Evolutionary conservation across 2,888 invertebrate species (phyloP).

Genomic region (Drosophila longiperda): DNA sequence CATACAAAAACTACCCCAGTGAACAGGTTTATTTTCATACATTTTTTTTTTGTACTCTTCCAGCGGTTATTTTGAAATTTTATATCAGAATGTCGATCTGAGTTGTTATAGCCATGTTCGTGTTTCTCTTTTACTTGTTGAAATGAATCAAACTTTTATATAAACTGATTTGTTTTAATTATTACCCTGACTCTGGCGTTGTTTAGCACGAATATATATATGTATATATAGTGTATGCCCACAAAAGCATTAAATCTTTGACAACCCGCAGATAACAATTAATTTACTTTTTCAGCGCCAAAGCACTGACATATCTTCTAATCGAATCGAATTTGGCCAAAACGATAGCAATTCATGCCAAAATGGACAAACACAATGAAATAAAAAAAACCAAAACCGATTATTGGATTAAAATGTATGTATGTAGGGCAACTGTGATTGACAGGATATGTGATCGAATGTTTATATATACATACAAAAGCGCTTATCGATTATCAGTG

Average conservation of each 20-base stretch:
- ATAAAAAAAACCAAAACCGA: background rate
- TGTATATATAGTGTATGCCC: too few species aligned
- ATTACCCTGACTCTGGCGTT: background rate
- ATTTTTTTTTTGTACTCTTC: background rate
- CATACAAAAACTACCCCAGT: background rate
- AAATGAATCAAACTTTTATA: background rate
- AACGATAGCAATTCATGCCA: slow-evolving; percentile 40
- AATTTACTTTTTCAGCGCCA: background rate
- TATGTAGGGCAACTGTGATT: slow-evolving; percentile 13
- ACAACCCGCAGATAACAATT: background rate
- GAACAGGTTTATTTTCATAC: background rate
- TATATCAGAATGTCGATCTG: background rate
- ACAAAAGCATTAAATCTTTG: background rate
- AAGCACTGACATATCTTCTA: slow-evolving; percentile 44
- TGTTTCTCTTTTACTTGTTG: background rate
- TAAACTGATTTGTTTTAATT: background rate
- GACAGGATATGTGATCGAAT: slow-evolving; percentile 41
- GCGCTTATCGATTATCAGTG: slow-evolving; percentile 31
- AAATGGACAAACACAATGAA: slow-evolving; percentile 14
- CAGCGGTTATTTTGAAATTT: background rate
- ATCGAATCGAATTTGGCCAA: slow-evolving; percentile 43
- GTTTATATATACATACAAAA: background rate
- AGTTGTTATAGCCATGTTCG: background rate
- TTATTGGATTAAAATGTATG: background rate
- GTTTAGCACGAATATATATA: background rate